Evolutionary conservation across 2,797 vertebrate genomes (phyloP), one percentile per base, ranked within the genome.

Genomic region (Mycteria americana): DNA sequence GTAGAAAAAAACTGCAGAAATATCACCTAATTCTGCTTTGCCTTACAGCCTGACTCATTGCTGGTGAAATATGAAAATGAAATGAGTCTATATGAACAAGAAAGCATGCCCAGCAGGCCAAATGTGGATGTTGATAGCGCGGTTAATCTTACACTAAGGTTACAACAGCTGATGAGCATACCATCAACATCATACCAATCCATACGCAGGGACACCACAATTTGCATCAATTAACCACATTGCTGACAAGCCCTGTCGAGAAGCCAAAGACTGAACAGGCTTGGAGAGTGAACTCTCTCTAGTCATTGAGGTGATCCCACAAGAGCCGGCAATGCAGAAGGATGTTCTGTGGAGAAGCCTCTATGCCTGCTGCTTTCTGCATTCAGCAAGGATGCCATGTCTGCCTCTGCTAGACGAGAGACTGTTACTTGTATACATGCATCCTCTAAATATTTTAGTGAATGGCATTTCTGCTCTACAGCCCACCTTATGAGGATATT

Each of bases 131-230:
- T 57, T 72, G 18, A 28, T 39, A 62, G 17, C 28, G 33, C 11
- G n/a, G n/a, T 57, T 69, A 41, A 46, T 69, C 30, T 81, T 56
- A 48, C 23, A 45, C 11, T 48, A 69, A 72, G 41, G 25, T 62
- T 82, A 11, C 39, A 69, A 11, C 35, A 37, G 11, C 56, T 79
- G 39, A 78, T 43, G 22, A 76, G 18, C 5, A 19, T 28, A 53
- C 18, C 2, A 1, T 59, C 64, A 83, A 0, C 9, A 24, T 74
- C 48, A 4, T 12, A 17, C 3, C 6, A 18, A 27, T 33, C 23
- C 43, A 27, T 74, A 39, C 0, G 1, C 10, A 84, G 59, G 30
- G 24, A 46, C 27, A 50, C 4, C 43, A 41, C 18, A 53, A 13
- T 41, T 41, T n/a, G 1, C 13, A 51, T 48, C 54, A 41, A 6